These are phyloP conservation scores for Polia nebulosa DNA, from an alignment of 2,888 invertebrate genomes.

Conservation along the genomic window DNA sequence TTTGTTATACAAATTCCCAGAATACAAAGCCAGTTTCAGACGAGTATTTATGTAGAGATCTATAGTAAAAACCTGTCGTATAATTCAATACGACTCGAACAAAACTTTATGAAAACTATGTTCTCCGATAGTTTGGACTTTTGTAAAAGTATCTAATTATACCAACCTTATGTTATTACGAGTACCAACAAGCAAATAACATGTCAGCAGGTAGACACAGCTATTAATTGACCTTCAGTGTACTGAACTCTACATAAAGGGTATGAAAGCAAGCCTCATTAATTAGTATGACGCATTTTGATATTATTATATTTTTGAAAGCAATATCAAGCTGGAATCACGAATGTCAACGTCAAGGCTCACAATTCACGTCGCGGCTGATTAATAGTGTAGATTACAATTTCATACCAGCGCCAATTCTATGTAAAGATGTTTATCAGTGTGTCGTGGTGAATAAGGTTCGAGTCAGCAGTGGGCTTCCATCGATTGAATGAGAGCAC, in stretches of 20 bases:
- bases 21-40: slow-evolving; percentile 44
- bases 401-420: slow-evolving; percentile 56
- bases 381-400: slow-evolving; percentile 65
- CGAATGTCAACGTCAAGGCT: slow-evolving; percentile 61
- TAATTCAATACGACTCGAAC: slow-evolving; percentile 14
- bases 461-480: slow-evolving; percentile 68
- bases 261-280: slow-evolving; percentile 58
- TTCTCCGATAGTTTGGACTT: background rate
- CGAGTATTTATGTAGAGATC: slow-evolving; percentile 26
- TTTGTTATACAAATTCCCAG: slow-evolving; percentile 66
- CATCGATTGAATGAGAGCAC: slow-evolving; percentile 78
- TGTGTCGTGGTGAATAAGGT: slow-evolving; percentile 68
- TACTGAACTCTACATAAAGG: slow-evolving; percentile 43
- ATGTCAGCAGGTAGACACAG: background rate
- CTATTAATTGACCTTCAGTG: slow-evolving; percentile 40
- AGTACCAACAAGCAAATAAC: background rate
- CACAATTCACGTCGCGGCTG: slow-evolving; percentile 54
- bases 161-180: background rate
- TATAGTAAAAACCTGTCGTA: slow-evolving; percentile 26
- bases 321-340: slow-evolving; percentile 53
- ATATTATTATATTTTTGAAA: slow-evolving; percentile 59
- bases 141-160: background rate
- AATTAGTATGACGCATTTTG: slow-evolving; percentile 61
- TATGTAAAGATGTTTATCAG: slow-evolving; percentile 68
- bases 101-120: slow-evolving; percentile 37